Evolutionary conservation across 2,113 vertebrate species (phyloP).

Genomic region (Glaucidium brasilianum): DNA sequence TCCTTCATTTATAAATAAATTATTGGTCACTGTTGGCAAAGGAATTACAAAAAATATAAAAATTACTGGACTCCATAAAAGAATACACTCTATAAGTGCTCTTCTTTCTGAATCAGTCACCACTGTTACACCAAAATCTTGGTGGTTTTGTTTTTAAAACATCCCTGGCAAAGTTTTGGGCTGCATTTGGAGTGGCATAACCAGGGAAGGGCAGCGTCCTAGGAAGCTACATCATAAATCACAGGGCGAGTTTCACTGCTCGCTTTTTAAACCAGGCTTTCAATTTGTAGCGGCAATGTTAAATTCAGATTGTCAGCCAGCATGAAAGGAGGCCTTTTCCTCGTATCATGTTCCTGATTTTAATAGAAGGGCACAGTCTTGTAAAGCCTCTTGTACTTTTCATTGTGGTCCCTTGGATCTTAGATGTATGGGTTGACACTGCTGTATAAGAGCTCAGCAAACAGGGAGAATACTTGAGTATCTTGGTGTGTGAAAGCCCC

Average conservation of each 20-base stretch:
- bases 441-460: background rate
- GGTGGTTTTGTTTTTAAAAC: background rate
- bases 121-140: background rate
- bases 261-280: background rate
- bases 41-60: background rate
- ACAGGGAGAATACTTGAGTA: background rate
- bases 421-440: background rate
- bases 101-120: background rate
- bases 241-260: background rate
- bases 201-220: background rate
- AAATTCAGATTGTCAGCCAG: background rate
- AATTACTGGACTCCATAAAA: background rate
- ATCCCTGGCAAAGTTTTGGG: background rate
- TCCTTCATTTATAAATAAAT: background rate
- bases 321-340: background rate
- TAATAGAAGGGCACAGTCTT: background rate
- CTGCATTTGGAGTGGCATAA: background rate
- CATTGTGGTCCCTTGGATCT: background rate
- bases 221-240: background rate
- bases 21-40: background rate
- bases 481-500: background rate
- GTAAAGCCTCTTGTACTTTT: background rate
- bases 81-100: background rate
- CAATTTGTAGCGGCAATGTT: background rate
- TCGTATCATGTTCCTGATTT: background rate